These are phyloP conservation scores for Leptobrachium ailaonicum DNA, from an alignment of 2,113 vertebrate species.

Conservation along the genomic window DNA sequence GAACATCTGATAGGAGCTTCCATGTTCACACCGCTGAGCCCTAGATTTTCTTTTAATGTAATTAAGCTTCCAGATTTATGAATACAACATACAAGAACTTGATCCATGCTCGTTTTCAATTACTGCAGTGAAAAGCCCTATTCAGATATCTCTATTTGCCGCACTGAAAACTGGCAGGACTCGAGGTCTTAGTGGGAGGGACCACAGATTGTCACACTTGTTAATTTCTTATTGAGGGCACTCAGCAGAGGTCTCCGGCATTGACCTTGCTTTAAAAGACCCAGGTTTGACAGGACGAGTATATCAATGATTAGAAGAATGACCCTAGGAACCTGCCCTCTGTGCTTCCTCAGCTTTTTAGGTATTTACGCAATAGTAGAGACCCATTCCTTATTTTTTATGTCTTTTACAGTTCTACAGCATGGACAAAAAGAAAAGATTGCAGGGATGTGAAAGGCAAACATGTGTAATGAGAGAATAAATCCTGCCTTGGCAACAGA, in stretches of 20 bases:
- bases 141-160: constrained; percentile 88
- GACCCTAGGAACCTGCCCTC: constrained; percentile 62
- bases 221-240: constrained; percentile 81
- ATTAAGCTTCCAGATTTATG: constrained; percentile 96
- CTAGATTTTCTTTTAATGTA: constrained; percentile 92
- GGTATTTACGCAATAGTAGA: constrained; percentile 76
- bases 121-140: constrained; percentile 82
- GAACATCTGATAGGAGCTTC: constrained; percentile 80
- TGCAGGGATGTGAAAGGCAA: constrained; percentile 78
- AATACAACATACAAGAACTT: constrained; percentile 88
- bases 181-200: constrained; percentile 66
- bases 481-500: constrained; percentile 75
- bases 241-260: constrained; percentile 82
- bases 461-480: constrained; percentile 76
- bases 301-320: constrained; percentile 76
- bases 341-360: constrained; percentile 72
- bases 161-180: constrained; percentile 78
- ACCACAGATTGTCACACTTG: constrained; percentile 82
- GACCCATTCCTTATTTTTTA: constrained; percentile 69
- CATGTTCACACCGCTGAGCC: constrained; percentile 84
- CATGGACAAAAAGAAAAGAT: constrained; percentile 60
- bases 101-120: constrained; percentile 94
- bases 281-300: constrained; percentile 69
- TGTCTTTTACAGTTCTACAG: constrained; percentile 72
- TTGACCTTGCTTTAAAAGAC: constrained; percentile 77